Percentiles rank a stretch among this genome's conserved stretches.
phyloP scores from a whole-genome alignment of 2,888 invertebrate species.

The Melanchra persicariae region DNA sequence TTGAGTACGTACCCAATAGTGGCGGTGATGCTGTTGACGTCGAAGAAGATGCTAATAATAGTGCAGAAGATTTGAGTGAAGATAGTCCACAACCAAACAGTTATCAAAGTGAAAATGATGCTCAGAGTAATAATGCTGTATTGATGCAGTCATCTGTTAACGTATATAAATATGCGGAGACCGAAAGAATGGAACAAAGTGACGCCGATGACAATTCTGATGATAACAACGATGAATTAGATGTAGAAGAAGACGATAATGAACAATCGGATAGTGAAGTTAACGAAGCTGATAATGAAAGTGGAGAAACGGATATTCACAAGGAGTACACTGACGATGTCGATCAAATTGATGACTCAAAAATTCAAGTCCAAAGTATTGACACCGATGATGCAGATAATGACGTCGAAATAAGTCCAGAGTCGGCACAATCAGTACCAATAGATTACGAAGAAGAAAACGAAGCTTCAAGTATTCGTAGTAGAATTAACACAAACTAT shows the following conservation, averaged over 20 bases:
- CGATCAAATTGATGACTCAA: conserved; percentile 59
- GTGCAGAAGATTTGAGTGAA: conserved; percentile 75
- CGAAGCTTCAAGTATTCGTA: conserved; percentile 61
- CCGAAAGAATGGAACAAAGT: conserved; percentile 65
- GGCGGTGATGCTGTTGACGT: conserved; percentile 50
- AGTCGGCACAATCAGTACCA: conserved; percentile 33
- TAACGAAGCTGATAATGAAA: conserved; percentile 25
- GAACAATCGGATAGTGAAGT: conserved; percentile 23
- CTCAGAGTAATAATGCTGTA: conserved; percentile 70
- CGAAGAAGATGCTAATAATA: conserved; percentile 68
- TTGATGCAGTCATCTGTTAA: conserved; percentile 78
- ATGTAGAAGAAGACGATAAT: conserved; percentile 47
- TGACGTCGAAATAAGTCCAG: conserved; percentile 47
- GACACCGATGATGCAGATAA: conserved; percentile 55
- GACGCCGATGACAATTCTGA: conserved; percentile 50
- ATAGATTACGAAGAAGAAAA: conserved; percentile 48
- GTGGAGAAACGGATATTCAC: conserved; percentile 61
- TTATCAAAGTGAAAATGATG: conserved; percentile 53
- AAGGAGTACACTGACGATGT: conserved; percentile 61
- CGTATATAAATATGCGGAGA: conserved; percentile 74
- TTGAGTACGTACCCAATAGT: conserved; percentile 55
- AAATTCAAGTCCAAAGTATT: conserved; percentile 59
- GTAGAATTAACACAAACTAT: conserved; percentile 73
- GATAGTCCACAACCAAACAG: conserved; percentile 70
- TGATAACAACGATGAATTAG: conserved; percentile 38